Conservation (phyloP, 2,797 vertebrate genomes). For the Lepus townsendii region DNA sequence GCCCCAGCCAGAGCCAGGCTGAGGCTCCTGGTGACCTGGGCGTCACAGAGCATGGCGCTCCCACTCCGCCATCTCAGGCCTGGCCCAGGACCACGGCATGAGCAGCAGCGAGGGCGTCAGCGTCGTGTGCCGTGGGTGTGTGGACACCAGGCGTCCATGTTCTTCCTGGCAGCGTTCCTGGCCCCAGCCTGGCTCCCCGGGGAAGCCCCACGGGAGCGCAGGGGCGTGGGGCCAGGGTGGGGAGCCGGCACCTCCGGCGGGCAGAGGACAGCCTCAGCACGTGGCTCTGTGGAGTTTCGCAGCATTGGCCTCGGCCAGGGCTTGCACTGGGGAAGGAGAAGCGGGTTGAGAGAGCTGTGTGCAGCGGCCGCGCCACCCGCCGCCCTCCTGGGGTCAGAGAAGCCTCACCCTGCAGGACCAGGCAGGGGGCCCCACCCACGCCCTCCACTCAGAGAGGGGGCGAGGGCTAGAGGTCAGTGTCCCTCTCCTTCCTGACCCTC, state of each 20-base stretch:
- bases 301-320: slow-evolving; percentile 91
- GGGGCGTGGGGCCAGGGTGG: slow-evolving; percentile 54
- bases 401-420: background rate
- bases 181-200: slow-evolving; percentile 57
- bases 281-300: slow-evolving; percentile 92
- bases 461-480: background rate
- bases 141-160: background rate
- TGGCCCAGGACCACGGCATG: background rate
- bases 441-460: background rate
- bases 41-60: background rate
- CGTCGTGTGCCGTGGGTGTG: background rate
- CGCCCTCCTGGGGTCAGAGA: background rate
- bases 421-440: background rate
- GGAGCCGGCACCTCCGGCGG: background rate
- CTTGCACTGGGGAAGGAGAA: slow-evolving; percentile 90
- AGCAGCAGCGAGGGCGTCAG: background rate
- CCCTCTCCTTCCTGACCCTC: background rate
- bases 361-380: rapidly evolving
- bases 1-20: background rate
- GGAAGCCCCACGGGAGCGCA: rapidly evolving
- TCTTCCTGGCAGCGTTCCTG: background rate
- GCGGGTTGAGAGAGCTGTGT: background rate
- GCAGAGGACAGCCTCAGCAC: slow-evolving; percentile 88
- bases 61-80: rapidly evolving
- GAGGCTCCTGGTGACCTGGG: background rate